Evolutionary conservation across 2,797 vertebrate species (phyloP), one percentile per base, ranked within the genome.

Genomic region (Mycteria americana): DNA sequence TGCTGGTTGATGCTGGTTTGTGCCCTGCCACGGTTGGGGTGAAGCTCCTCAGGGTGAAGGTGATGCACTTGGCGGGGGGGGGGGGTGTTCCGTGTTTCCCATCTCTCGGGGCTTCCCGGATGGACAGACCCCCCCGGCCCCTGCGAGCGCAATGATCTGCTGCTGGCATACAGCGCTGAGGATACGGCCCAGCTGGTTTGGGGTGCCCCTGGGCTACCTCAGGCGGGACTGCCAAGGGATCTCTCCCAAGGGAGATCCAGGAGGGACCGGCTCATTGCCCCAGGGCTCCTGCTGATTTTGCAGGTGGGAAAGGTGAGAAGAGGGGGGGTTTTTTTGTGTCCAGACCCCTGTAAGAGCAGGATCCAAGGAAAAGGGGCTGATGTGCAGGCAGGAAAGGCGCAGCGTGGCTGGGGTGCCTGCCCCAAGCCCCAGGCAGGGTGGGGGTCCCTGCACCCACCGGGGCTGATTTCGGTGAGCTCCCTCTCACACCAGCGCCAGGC

Each of bases 381-480:
- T 18, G 21, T 6, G 19, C 28, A 37, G 43, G 57, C 45, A 89
- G 31, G 24, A 56, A 64, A 69, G 31, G 33, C 0, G 2, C 23
- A 16, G 25, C 1, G 3, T 25, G 45, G 37, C 37, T 33, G 41
- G 9, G 15, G 62, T 48, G 50, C 27, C 8, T 10, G 43, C 18
- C 22, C 39, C 2, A 0, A 56, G 35, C 23, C 74, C 72, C 51
- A 41, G 57, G 31, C 51, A 48, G 21, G 25, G 13, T 35, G 33
- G 19, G 51, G 0, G 1, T 35, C 41, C 21, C 35, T 5, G 9
- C 18, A 79, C 60, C 73, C 35, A 37, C 30, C 1, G 0, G 51
- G n/a, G 43, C 21, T 22, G 57, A 39, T 67, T 80, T 54, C 9
- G 4, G 39, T 2, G 12, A 25, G 10, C 16, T 51, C 15, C 18